A percentile compares a stretch with the other conserved stretches of the same genome.
Conservation (phyloP, 2,113 vertebrate species). For the Tyto alba region DNA sequence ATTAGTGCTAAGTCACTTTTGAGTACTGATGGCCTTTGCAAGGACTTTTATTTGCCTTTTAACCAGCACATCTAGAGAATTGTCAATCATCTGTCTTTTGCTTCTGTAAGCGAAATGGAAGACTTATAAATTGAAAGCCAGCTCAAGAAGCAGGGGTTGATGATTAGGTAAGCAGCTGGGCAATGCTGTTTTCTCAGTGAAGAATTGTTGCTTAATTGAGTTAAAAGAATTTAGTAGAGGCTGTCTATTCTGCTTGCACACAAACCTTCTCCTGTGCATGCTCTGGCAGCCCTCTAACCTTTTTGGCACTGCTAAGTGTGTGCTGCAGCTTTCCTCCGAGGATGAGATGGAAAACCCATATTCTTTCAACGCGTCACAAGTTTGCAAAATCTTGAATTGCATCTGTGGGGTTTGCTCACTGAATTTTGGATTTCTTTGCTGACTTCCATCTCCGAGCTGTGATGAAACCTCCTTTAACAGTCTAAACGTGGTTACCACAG, state of each 20-base stretch:
- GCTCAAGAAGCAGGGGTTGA: background rate
- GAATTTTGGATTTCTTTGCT: background rate
- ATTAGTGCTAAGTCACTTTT: background rate
- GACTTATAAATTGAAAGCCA: background rate
- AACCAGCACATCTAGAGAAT: background rate
- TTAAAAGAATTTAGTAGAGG: background rate
- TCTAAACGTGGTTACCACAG: background rate
- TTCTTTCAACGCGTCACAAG: background rate
- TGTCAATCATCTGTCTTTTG: background rate
- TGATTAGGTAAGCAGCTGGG: background rate
- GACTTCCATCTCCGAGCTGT: background rate
- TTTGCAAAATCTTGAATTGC: background rate
- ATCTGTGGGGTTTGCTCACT: background rate
- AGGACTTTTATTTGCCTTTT: background rate
- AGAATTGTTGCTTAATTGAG: slow-evolving; percentile 6
- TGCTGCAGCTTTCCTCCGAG: background rate
- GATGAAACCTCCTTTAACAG: background rate
- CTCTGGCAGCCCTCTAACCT: background rate
- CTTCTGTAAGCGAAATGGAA: background rate
- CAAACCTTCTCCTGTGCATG: background rate
- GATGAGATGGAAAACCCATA: background rate
- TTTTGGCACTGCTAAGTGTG: background rate
- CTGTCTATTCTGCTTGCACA: background rate
- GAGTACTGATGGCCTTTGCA: background rate
- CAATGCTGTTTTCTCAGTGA: background rate